Evolutionary conservation across 2,888 invertebrate species (phyloP), one percentile per base, ranked within the genome.

Genomic region (Agrochola lychnidis): DNA sequence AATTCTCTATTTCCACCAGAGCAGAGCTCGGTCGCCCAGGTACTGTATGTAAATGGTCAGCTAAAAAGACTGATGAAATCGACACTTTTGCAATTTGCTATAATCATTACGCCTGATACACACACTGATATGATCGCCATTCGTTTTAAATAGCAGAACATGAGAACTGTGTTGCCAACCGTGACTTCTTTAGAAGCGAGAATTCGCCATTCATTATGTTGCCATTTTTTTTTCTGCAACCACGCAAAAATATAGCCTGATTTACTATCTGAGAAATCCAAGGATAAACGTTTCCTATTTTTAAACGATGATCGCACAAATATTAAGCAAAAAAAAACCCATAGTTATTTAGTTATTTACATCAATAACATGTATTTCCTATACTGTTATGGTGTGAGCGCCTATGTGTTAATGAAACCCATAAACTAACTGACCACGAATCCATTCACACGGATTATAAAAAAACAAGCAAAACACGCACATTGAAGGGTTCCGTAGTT

Each of bases 321-420:
- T 45, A 53, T 36, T 25, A 12, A 9, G 6, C 22, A 30, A 45
- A 45, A n/a, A 67, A 66, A 67, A 63, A 22, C 14, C 30, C 16
- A 51, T 51, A 22, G 14, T 36, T 42, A 36, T 51, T 68, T 25
- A 25, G 19, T 45, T 45, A 59, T 25, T 70, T 40, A 76, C n/a
- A n/a, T 61, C 7, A 57, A 68, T 22, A 56, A 16, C 10, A 70
- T 71, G 45, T 12, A 53, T 57, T 69, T 70, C 57, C 59, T 42
- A 36, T 71, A 71, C 74, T 36, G 51, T 61, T 40, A 59, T 36
- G 42, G 53, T 19, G 36, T 84, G 81, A 62, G 42, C 73, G 68
- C n/a, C 57, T 40, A 51, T 56, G 25, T 69, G 68, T 56, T 84
- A 74, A 84, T 78, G 4, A 61, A 16, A 56, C 19, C 19, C 7